Conservation (phyloP, 2,113 vertebrate species). For the Archilochus colubris region DNA sequence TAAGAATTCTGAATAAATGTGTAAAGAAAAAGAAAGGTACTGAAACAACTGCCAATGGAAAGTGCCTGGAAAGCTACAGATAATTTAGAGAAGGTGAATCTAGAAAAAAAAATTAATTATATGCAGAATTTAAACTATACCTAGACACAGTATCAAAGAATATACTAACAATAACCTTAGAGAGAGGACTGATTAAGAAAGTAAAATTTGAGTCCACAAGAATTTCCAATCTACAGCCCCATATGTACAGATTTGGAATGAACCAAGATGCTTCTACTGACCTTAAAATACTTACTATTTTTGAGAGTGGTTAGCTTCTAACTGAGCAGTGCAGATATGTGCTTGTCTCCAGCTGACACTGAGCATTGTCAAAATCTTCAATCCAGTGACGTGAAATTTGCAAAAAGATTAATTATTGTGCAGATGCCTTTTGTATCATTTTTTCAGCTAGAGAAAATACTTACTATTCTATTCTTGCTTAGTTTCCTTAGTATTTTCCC, state of each 20-base stretch:
- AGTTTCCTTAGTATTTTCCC: background rate
- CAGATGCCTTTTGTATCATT: background rate
- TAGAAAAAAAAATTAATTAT: background rate
- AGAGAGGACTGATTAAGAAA: background rate
- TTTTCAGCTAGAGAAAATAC: background rate
- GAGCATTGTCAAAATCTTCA: background rate
- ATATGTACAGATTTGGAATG: background rate
- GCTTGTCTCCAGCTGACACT: background rate
- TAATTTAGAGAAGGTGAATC: background rate
- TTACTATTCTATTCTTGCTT: background rate
- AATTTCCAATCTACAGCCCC: background rate
- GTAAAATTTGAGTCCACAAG: background rate
- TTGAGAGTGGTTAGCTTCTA: background rate
- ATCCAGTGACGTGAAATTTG: background rate
- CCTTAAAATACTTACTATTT: background rate
- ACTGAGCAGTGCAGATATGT: background rate
- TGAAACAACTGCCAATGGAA: background rate
- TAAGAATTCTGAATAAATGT: background rate
- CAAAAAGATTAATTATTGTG: background rate
- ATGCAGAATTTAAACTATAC: background rate
- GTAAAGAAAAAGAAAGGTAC: background rate
- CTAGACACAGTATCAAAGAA: background rate
- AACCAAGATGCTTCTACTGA: background rate
- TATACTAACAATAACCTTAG: background rate
- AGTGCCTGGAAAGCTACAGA: background rate